phyloP scores from a whole-genome alignment of 2,797 vertebrate genomes.

The Paratrypauchen microcephalus region DNA sequence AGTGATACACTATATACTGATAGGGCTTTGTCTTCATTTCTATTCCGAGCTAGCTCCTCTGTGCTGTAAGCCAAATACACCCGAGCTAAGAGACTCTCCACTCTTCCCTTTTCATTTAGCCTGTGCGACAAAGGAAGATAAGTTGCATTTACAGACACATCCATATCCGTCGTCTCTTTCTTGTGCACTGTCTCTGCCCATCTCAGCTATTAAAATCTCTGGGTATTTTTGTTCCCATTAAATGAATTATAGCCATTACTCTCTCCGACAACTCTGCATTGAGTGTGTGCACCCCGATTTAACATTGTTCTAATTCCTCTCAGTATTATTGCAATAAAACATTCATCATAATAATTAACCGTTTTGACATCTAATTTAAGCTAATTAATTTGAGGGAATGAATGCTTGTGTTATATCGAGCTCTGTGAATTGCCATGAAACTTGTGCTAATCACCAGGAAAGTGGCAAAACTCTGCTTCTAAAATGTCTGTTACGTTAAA shows the following conservation, averaged over 20 bases:
- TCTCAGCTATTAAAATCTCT: conserved; percentile 70
- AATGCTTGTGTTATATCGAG: conserved; percentile 53
- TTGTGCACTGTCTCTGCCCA: conserved; percentile 29
- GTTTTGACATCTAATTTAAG: conserved; percentile 77
- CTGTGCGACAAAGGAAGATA: conserved; percentile 54
- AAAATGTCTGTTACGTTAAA: conserved; percentile 15
- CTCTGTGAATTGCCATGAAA: conserved; percentile 43
- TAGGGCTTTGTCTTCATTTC: conserved; percentile 53
- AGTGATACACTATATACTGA: conserved; percentile 23
- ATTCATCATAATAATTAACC: conserved; percentile 79
- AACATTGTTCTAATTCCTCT: conserved; percentile 77
- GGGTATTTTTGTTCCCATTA: conserved; percentile 75
- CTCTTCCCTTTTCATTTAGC: conserved; percentile 50
- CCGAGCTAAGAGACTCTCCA: conserved; percentile 41
- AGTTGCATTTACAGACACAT: conserved; percentile 58
- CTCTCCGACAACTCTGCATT: conserved; percentile 72
- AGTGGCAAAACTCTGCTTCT: conserved; percentile 22
- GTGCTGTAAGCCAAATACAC: conserved; percentile 47
- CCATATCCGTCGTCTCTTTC: conserved; percentile 42
- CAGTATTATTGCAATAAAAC: conserved; percentile 77
- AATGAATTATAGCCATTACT: conserved; percentile 77
- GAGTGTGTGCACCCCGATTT: conserved; percentile 69
- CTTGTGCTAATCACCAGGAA: conserved; percentile 46
- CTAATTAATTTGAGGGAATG: conserved; percentile 72
- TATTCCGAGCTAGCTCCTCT: conserved; percentile 48